A percentile compares a stretch with the other conserved stretches of the same genome.
phyloP scores from a whole-genome alignment of 2,113 vertebrate species.

The Tachysurus vachellii region DNA sequence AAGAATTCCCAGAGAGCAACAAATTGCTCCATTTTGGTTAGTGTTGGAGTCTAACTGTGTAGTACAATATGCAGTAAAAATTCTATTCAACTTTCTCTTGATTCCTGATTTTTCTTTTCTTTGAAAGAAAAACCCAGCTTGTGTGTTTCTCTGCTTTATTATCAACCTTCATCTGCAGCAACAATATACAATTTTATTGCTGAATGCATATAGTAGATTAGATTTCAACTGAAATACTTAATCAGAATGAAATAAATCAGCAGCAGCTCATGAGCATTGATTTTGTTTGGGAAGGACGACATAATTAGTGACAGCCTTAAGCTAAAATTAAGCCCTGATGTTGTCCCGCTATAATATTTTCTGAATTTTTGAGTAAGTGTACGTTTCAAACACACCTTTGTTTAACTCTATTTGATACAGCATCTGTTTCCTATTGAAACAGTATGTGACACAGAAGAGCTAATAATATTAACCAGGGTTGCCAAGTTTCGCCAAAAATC shows the following conservation, averaged over 20 bases:
- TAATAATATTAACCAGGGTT: not conserved
- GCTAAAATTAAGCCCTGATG: not conserved
- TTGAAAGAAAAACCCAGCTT: not conserved
- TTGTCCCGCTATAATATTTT: not conserved
- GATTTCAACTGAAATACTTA: too few relatives aligned
- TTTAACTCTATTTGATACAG: not conserved
- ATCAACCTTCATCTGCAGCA: not conserved
- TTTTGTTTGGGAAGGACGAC: not conserved
- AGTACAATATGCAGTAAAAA: constrained; percentile 7
- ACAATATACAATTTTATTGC: not conserved
- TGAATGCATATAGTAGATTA: not conserved
- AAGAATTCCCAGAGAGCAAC: constrained; percentile 26
- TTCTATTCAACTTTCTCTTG: not conserved
- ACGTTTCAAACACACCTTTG: not conserved
- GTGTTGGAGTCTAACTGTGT: not conserved
- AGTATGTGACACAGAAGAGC: not conserved
- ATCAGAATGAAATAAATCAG: not conserved
- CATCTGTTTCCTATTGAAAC: not conserved
- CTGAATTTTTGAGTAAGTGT: not conserved
- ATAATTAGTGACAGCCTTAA: not conserved
- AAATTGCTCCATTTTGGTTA: constrained; percentile 3
- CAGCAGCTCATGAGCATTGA: not conserved
- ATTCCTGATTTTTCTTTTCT: constrained; percentile 11
- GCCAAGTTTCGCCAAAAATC: not conserved
- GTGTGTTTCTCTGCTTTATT: not conserved